phyloP scores from a whole-genome alignment of 2,888 invertebrate species.

The Drosophila cognata region DNA sequence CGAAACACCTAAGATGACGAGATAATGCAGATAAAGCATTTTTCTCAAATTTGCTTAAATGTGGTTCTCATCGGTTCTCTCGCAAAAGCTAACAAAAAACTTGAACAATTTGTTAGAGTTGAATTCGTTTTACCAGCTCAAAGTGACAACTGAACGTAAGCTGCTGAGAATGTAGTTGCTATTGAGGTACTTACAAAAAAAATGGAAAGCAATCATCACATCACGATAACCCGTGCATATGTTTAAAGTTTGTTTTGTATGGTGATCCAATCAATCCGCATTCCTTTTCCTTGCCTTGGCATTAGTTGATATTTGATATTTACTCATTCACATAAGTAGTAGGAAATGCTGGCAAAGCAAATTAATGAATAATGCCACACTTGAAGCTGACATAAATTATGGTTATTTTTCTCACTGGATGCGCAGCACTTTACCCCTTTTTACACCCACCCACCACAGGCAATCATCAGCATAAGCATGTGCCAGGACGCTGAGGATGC shows the following conservation, averaged over 20 bases:
- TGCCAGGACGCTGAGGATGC: neutral
- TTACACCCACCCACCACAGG: neutral
- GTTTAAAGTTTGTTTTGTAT: neutral
- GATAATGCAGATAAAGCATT: too few species aligned
- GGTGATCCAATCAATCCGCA: neutral
- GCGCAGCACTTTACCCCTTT: neutral
- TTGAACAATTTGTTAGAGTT: neutral
- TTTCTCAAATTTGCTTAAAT: neutral
- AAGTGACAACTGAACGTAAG: neutral
- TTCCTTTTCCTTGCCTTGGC: neutral
- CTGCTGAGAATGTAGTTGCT: neutral
- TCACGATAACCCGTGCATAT: neutral
- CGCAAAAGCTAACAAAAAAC: neutral
- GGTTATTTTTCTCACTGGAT: constrained; percentile 13
- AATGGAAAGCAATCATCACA: neutral
- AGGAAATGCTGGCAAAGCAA: constrained; percentile 28
- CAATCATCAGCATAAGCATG: constrained; percentile 40
- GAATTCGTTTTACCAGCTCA: neutral
- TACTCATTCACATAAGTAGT: constrained; percentile 6
- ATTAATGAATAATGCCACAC: constrained; percentile 39
- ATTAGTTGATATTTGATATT: constrained; percentile 25
- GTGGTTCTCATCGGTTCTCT: neutral
- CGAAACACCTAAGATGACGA: neutral
- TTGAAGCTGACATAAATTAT: constrained; percentile 40
- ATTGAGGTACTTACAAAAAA: neutral